phyloP scores from a whole-genome alignment of 2,113 vertebrate species.

The Vidua macroura region DNA sequence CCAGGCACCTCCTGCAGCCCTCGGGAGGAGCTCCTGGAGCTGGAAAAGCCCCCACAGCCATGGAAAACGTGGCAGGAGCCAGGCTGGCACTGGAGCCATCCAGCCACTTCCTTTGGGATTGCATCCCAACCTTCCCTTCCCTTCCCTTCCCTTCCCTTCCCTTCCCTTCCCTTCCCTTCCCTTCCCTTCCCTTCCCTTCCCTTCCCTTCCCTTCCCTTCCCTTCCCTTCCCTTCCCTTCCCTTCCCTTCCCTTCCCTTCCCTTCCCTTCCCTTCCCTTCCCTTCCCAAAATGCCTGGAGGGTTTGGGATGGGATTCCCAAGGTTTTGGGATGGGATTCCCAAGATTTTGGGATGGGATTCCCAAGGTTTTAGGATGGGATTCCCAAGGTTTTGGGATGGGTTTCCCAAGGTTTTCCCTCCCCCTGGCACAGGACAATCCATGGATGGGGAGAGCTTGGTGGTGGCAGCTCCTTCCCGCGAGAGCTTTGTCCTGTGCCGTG shows the following conservation, averaged over 20 bases:
- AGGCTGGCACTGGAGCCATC: background rate
- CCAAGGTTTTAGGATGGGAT: background rate
- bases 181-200: too few species aligned
- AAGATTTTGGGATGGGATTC: background rate
- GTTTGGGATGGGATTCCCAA: background rate
- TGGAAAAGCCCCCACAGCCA: background rate
- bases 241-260: background rate
- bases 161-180: too few species aligned
- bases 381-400: background rate
- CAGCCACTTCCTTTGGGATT: background rate
- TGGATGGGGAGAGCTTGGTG: too few species aligned
- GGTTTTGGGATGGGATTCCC: background rate
- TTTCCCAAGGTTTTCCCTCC: background rate
- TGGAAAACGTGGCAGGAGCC: background rate
- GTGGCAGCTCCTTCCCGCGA: background rate
- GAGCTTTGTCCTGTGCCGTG: background rate
- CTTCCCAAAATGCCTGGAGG: background rate
- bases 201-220: too few species aligned
- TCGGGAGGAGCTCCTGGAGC: background rate
- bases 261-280: background rate
- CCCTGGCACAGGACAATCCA: fast-evolving
- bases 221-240: too few species aligned
- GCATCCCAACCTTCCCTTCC: background rate
- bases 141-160: background rate
- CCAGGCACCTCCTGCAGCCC: background rate